Evolutionary conservation across 2,113 vertebrate species (phyloP), one percentile per base, ranked within the genome.

Genomic region (Bubalus kerabau): DNA sequence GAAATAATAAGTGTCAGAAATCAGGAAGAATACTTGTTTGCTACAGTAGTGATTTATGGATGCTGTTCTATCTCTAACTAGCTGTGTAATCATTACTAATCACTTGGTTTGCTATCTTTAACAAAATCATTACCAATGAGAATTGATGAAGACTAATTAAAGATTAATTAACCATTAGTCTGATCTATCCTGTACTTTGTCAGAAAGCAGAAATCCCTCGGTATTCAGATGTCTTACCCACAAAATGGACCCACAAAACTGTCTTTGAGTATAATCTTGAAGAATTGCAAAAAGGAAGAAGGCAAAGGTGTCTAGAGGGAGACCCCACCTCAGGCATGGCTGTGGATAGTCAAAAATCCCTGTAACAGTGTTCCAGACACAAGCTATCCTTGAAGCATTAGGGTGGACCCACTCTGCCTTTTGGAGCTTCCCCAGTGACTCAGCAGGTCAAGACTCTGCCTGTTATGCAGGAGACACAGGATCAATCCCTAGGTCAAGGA

Each of bases 31-130:
- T 7, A 80, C 15, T 94, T 95, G 5, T 21, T 92, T 71, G 40
- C 23, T 83, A 52, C 11, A 84, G 4, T 14, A 24, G 8, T 94
- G 86, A 96, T 95, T 94, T 91, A 91, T 64, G 24, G 36, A 60
- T 96, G 40, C 24, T 95, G 19, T 82, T 97, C 40, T 82, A 86
- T n/a, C 52, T 92, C 83, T 96, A 96, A 96, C 60, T 91, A 91
- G 54, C 64, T 97, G 17, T 95, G 7, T 89, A 94, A 97, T 96
- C 30, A 93, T 83, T 64, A 82, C 71, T 81, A 95, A 93, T 92
- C 82, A 90, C 32, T 92, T 87, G 80, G 40, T 83, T 97, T 87
- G 94, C 87, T 93, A 96, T 93, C 50, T 95, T 91, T 59, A 95
- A 94, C 50, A 93, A 95, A 91, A 90, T 92, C 28, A 64, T 87